Evolutionary conservation across 2,113 vertebrate genomes (phyloP).

Genomic region (Caloenas nicobarica): DNA sequence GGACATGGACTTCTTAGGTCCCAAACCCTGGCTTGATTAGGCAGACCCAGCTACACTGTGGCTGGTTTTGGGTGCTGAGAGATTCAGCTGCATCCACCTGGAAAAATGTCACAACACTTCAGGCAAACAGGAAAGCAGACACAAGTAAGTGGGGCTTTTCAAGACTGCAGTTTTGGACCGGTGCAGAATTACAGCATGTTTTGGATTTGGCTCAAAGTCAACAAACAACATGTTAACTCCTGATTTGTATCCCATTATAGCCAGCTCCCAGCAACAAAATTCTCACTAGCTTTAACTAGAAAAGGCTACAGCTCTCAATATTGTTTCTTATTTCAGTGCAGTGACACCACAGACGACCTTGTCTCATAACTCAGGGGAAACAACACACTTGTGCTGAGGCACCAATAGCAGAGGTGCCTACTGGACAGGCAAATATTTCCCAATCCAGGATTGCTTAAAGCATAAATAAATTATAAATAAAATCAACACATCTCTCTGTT

Average conservation of each 20-base stretch:
- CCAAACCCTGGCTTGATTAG: neutral
- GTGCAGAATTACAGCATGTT: neutral
- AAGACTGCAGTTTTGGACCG: neutral
- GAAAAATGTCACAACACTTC: neutral
- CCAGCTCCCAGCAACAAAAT: conserved; percentile 34
- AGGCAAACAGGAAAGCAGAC: neutral
- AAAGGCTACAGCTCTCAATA: neutral
- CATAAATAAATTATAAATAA: conserved; percentile 30
- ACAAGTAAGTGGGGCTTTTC: neutral
- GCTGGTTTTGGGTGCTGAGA: neutral
- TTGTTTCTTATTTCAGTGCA: neutral
- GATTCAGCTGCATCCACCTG: neutral
- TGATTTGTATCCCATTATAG: conserved; percentile 7
- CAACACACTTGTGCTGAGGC: neutral
- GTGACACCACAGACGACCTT: accelerated
- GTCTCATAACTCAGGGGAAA: neutral
- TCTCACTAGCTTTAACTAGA: neutral
- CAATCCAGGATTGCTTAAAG: neutral
- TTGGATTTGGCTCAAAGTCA: conserved; percentile 27
- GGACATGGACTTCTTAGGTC: neutral
- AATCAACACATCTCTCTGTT: neutral
- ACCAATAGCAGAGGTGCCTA: neutral
- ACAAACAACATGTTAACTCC: neutral
- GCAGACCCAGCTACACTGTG: neutral
- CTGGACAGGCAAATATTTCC: conserved; percentile 12